A percentile compares a stretch with the other conserved stretches of the same genome.
Evolutionary conservation across 2,797 vertebrate species (phyloP).

Genomic region (Loriculus beryllinus): DNA sequence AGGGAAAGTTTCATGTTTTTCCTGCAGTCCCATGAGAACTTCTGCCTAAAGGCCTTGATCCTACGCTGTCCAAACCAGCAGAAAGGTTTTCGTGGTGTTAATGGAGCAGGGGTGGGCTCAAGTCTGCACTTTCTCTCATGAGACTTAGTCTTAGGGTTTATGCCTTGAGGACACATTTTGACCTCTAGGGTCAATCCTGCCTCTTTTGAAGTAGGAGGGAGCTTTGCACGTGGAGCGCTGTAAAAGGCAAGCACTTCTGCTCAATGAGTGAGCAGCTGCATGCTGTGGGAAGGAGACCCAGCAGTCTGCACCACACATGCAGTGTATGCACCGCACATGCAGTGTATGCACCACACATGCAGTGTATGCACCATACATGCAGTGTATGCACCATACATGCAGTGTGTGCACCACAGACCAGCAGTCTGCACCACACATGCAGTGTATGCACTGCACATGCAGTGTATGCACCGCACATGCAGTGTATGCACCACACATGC

Average conservation of each 20-base stretch:
- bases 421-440: not conserved
- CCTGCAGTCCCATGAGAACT: not conserved
- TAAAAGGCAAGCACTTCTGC: slow-evolving; percentile 10
- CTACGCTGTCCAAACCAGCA: not conserved
- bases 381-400: no score
- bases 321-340: not conserved
- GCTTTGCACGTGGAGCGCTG: not conserved
- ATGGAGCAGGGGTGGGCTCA: not conserved
- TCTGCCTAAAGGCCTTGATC: not conserved
- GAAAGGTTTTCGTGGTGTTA: slow-evolving; percentile 33
- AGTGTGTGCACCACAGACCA: no score
- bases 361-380: not conserved
- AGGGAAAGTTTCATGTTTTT: slow-evolving; percentile 25
- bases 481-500: no score
- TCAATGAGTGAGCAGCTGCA: not conserved
- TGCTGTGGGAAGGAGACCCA: not conserved
- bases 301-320: not conserved
- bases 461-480: no score
- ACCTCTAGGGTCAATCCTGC: not conserved
- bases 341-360: no score
- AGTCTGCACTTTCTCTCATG: not conserved
- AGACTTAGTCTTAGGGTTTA: not conserved
- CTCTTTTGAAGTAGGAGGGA: slow-evolving; percentile 23
- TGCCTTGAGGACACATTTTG: slow-evolving; percentile 13
- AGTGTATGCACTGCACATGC: no score